Base-by-base conservation (phyloP, 2,113 vertebrate species). In the Scopus umbretta region DNA sequence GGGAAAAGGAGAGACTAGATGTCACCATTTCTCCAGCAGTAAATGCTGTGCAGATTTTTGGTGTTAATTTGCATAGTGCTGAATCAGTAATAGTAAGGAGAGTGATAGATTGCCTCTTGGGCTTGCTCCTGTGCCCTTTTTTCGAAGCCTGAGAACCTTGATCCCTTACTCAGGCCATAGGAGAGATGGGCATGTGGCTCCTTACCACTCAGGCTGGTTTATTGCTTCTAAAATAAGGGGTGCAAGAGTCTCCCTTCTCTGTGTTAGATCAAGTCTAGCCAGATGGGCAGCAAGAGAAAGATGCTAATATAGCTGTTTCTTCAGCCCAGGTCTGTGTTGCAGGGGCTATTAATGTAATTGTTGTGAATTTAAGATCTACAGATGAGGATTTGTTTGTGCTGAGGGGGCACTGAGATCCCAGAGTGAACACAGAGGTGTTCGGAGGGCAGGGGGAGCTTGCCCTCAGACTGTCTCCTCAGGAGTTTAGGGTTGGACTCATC, bases 131-230 rank as follows among this genome's bases (percentile, higher is more conserved):
- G 13, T 84, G 45, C 45, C 61, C 40, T 70, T 36, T 84, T 47
- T 38, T 84, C 23, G 49, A 34, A 85, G 73, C 61, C 52, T 23
- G 13, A 59, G 78, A 6, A 2, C 21, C 84, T 72, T 40, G 53
- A 63, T 84, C 38, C 47, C 34, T 53, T 59, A 13, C 8, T 81
- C 20, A 68, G 61, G 18, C 26, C 27, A 13, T 20, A 40, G 61
- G 56, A 91, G 56, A 65, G 10, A 40, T 3, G 11, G 38, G 11
- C 25, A 23, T 0, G 0, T 45, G 13, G 13, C 20, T 82, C 36
- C 43, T 75, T 29, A 34, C 55, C 12, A 5, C 56, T 75, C 30
- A 34, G 73, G 18, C 55, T 67, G 80, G 14, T 75, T 92, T 87
- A 27, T 63, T 5, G 5, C 14, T 63, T 55, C 29, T 14, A 34